Percentiles rank a stretch among this genome's conserved stretches.
phyloP scores from a whole-genome alignment of 2,797 vertebrate genomes.

The Urocyon cinereoargenteus region DNA sequence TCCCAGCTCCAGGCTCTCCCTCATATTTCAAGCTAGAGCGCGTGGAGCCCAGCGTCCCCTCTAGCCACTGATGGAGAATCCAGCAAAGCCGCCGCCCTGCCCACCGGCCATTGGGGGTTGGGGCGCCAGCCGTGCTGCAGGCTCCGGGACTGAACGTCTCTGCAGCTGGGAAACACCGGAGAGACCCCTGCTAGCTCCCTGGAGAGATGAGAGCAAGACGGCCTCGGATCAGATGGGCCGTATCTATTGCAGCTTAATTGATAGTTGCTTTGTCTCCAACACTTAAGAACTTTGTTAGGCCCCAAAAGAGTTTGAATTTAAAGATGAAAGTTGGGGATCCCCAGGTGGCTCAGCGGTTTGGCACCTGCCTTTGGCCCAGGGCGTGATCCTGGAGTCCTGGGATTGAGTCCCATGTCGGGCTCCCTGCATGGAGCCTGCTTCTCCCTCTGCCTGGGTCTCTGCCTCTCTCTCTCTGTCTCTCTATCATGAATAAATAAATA shows the following conservation, averaged over 20 bases:
- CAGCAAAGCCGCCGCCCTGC: no score
- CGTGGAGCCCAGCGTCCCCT: neutral
- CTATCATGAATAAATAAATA: no score
- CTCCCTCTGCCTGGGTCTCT: no score
- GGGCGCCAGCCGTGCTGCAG: neutral
- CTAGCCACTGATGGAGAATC: no score
- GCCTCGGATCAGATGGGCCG: neutral
- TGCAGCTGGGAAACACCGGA: neutral
- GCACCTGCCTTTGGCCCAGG: no score
- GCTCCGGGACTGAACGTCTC: neutral
- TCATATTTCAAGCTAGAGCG: slow-evolving; percentile 29
- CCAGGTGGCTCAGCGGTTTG: no score
- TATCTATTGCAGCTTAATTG: slow-evolving; percentile 6
- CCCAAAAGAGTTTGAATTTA: slow-evolving; percentile 35
- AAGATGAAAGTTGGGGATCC: neutral
- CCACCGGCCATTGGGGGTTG: no score
- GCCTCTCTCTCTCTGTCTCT: no score
- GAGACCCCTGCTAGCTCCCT: neutral
- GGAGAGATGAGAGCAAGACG: slow-evolving; percentile 34
- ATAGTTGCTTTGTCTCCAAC: slow-evolving; percentile 5
- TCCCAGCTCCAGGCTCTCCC: neutral
- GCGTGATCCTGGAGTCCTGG: no score
- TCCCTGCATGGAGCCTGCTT: no score
- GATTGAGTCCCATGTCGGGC: no score
- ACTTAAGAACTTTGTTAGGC: neutral